Evolutionary conservation across 2,797 vertebrate species (phyloP).

Genomic region (Balearica regulorum): DNA sequence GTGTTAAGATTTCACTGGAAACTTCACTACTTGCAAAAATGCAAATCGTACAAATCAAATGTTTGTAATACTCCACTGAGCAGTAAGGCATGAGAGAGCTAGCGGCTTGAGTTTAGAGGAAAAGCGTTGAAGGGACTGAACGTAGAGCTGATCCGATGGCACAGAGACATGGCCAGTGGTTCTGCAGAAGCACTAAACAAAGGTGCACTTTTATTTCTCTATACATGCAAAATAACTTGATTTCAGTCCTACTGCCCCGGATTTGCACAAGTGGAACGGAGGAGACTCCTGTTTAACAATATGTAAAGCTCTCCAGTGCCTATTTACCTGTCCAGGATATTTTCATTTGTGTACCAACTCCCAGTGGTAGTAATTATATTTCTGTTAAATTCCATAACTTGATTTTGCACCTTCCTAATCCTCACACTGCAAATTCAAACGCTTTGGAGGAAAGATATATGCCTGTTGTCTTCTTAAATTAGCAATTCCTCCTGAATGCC

Average conservation of each 20-base stretch:
- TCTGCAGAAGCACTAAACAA: background rate
- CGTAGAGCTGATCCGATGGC: rapidly evolving
- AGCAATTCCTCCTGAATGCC: background rate
- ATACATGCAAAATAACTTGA: background rate
- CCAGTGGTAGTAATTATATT: background rate
- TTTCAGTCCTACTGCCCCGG: background rate
- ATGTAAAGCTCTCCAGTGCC: background rate
- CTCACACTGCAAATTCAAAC: background rate
- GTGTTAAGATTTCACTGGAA: background rate
- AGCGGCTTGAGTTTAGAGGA: background rate
- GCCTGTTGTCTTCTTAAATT: background rate
- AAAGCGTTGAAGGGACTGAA: background rate
- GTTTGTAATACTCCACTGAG: background rate
- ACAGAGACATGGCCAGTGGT: background rate
- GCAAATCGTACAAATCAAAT: background rate
- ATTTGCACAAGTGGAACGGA: background rate
- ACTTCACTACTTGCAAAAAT: background rate
- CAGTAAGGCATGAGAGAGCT: background rate
- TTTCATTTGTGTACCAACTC: background rate
- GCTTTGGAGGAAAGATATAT: background rate
- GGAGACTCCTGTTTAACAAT: background rate
- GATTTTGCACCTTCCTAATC: background rate
- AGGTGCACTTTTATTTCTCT: background rate
- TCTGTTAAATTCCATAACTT: background rate
- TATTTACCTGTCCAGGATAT: background rate